Base-by-base conservation (phyloP, 2,888 invertebrate species). In the Invenusta paracnida region DNA sequence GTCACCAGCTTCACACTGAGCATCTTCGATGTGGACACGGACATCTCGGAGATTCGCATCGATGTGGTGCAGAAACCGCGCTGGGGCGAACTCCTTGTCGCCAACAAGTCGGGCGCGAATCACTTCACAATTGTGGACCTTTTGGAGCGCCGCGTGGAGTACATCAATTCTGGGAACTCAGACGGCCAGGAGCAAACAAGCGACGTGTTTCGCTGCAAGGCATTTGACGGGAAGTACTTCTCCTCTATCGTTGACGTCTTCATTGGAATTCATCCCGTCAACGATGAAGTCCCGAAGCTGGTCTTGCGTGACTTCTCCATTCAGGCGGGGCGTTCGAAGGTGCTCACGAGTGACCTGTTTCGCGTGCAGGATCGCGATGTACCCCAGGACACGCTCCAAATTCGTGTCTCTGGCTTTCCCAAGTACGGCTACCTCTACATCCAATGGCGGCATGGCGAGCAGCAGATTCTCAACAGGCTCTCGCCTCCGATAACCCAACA, bases 221-320 rank as follows among this genome's bases (percentile, higher is more conserved):
- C 79, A 11, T 73, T 17, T 30, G 85, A 85, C 67, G 81, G 85
- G n/a, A 85, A 81, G 29, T 85, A 2, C 27, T 81, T 31, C n/a
- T 85, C 85, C 1, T 25, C 79, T 25, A 73, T 30, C 81, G 27
- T 81, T 5, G 79, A 85, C 0, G 81, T 85, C n/a, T 23, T 28
- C 13, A 83, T 85, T 2, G 27, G 29, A 27, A 85, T 85, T 30
- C 79, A 81, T 29, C 79, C 85, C 0, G 31, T 85, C 0, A 85
- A 85, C 30, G 85, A 85, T 29, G 85, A 85, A 27, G 5, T 79
- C 23, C 85, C 85, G 11, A 83, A 23, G n/a, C 79, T 85, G 11
- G 30, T 29, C 1, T 30, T 85, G 25, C 67, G 67, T 2, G 81
- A 85, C 27, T 85, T 85, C 30, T 73, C 73, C 25, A 30, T 85